Evolutionary conservation across 2,888 invertebrate genomes (phyloP).

Genomic region (Hirtodrosophila alboralis): DNA sequence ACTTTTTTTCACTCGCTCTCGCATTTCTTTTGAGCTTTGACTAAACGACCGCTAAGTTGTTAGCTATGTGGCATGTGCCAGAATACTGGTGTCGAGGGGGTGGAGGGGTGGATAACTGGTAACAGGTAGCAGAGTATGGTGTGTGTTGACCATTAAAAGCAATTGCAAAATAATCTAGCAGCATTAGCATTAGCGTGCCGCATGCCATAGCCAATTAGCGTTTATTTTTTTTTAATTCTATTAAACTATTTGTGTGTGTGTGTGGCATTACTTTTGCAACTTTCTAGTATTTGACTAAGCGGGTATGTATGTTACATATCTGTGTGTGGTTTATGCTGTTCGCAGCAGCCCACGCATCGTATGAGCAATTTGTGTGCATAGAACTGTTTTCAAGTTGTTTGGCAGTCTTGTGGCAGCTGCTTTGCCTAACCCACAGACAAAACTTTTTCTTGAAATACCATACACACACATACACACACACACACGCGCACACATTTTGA

Average conservation of each 20-base stretch:
- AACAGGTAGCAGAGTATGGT: background rate
- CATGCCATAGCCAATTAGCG: constrained; percentile 18
- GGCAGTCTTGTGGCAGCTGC: constrained; percentile 26
- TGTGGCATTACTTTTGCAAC: too few relatives aligned
- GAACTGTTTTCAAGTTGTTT: constrained; percentile 56
- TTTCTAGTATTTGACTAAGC: too few relatives aligned
- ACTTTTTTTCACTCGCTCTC: constrained; percentile 30
- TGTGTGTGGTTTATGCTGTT: background rate
- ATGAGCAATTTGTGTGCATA: constrained; percentile 32
- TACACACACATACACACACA: constrained; percentile 3
- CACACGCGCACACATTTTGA: constrained; percentile 21
- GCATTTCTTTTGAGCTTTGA: constrained; percentile 15
- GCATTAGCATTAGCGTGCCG: constrained; percentile 17
- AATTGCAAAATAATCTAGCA: constrained; percentile 13
- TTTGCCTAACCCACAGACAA: constrained; percentile 14
- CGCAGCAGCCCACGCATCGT: constrained; percentile 18
- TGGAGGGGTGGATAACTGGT: background rate
- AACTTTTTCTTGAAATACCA: constrained; percentile 22
- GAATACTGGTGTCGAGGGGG: background rate
- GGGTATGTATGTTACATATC: constrained; percentile 1
- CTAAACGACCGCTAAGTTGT: constrained; percentile 53
- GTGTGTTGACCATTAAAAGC: constrained; percentile 10
- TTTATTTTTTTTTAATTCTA: constrained; percentile 6
- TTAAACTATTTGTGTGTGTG: too few relatives aligned
- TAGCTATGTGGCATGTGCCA: constrained; percentile 6